Base-by-base conservation (phyloP, 2,113 vertebrate species). In the Oncorhynchus tshawytscha region DNA sequence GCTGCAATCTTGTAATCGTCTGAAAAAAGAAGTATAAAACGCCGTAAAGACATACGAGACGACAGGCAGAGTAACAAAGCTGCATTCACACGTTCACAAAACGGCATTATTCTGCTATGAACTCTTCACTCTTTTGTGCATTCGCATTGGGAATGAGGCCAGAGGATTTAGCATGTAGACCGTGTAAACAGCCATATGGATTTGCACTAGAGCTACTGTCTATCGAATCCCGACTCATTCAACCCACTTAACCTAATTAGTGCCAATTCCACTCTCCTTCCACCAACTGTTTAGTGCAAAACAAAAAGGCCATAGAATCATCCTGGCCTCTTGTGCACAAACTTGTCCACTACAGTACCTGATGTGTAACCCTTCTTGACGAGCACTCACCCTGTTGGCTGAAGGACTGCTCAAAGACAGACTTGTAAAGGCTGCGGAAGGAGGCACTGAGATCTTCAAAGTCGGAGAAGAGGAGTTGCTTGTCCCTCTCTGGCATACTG, bases 361-460 rank as follows among this genome's bases (percentile, higher is more conserved):
- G 39, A 45, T 45, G 39, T 45, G 39, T 11, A 9, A 45, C 39
- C 39, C 39, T 9, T 24, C 76, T 54, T 74, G 20, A 1, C 9
- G 76, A 81, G 71, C 67, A 89, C 94, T 94, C 81, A 97, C 95
- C 95, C 95, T 95, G 95, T 86, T 95, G 94, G 93, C 92, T 96
- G 90, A 96, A 95, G 89, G 95, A 95, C 92, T 97, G 96, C 90
- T 96, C 95, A 92, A 97, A 97, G 88, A 97, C 96, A 84, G 95
- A 95, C 91, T 96, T 97, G 90, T 97, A 97, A 92, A 97, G 94
- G 93, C 96, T 97, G 91, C 96, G 94, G 90, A 97, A 96, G 87
- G 96, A 97, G 95, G 95, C 96, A 95, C 96, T 97, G 90, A 97
- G 96, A 96, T 97, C 95, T 95, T 97, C 96, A 87, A 97, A 97